Conservation (phyloP, 2,888 invertebrate genomes). For the Dugesia japonica region DNA sequence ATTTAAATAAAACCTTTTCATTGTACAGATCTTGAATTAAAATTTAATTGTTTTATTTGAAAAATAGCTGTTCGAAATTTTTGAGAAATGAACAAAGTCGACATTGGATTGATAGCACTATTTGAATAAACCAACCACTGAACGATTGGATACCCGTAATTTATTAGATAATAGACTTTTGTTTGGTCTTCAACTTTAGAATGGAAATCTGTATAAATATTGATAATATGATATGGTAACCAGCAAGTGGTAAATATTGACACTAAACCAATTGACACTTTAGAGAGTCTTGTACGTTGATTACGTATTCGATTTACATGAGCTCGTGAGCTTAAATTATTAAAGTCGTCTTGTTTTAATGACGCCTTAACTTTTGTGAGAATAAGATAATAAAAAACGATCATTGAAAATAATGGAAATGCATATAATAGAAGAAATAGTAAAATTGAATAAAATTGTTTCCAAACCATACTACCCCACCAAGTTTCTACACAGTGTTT, state of each 20-base stretch:
- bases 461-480: background rate
- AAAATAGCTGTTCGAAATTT: background rate
- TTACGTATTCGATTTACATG: background rate
- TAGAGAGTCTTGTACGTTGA: background rate
- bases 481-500: background rate
- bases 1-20: too few species aligned
- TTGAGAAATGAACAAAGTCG: background rate
- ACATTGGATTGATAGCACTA: background rate
- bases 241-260: background rate
- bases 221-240: slow-evolving; percentile 3
- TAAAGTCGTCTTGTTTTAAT: background rate
- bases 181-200: background rate
- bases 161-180: background rate
- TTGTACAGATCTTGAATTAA: background rate
- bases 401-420: background rate
- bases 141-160: background rate
- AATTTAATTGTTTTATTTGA: background rate
- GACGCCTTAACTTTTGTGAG: background rate
- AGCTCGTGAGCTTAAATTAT: background rate
- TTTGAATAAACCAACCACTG: slow-evolving; percentile 1
- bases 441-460: background rate
- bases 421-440: background rate
- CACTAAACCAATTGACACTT: background rate
- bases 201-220: background rate
- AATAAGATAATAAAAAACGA: background rate